These are phyloP conservation scores for Pyrocephalus nanus DNA, from an alignment of 2,797 vertebrate species.

Conservation along the genomic window DNA sequence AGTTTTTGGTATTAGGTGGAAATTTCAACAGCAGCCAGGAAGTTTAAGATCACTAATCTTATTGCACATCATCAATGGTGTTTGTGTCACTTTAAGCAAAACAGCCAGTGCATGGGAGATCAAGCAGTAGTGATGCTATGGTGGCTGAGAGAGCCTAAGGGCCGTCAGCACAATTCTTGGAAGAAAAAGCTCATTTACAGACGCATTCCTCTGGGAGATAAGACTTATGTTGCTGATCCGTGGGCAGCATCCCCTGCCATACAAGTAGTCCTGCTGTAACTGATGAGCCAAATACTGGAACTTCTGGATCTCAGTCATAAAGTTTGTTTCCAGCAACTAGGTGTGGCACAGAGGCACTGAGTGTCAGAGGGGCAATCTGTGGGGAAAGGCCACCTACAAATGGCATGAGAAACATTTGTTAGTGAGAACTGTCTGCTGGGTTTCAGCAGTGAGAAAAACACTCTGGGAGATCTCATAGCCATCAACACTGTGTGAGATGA, in stretches of 20 bases:
- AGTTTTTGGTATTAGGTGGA: background rate
- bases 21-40: background rate
- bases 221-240: background rate
- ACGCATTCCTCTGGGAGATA: background rate
- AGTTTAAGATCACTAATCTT: background rate
- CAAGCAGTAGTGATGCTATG: background rate
- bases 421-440: background rate
- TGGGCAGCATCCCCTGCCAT: background rate
- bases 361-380: background rate
- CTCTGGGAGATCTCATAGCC: background rate
- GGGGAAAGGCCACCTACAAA: background rate
- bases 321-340: background rate
- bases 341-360: accelerated
- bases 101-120: background rate
- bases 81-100: background rate
- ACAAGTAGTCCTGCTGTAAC: background rate
- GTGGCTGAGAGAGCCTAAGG: background rate
- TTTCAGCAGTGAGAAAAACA: background rate
- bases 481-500: background rate
- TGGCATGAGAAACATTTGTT: background rate
- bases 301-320: accelerated
- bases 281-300: background rate
- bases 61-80: background rate
- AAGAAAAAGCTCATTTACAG: background rate
- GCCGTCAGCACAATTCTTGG: background rate